These are phyloP conservation scores for Teleogryllus occipitalis DNA, from an alignment of 1,140 invertebrate species.

Conservation along the genomic window DNA sequence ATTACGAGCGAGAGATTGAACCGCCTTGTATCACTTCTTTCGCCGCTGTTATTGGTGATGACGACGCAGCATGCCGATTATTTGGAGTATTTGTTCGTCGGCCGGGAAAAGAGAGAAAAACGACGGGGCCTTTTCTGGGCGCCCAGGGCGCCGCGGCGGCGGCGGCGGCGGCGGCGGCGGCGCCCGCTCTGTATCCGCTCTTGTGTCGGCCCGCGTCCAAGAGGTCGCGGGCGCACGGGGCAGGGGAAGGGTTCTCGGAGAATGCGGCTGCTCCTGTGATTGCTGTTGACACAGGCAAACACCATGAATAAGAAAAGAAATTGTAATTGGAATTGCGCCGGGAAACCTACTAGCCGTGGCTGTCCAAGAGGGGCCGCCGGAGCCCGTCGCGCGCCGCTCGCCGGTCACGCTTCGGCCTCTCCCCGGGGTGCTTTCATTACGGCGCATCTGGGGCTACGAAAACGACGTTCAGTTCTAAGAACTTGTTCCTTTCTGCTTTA, in stretches of 20 bases:
- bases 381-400: too few relatives aligned
- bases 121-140: neutral
- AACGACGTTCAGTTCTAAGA: too few relatives aligned
- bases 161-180: too few relatives aligned
- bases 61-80: neutral
- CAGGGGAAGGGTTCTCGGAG: neutral
- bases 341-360: neutral
- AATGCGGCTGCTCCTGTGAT: neutral
- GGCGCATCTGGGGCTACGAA: too few relatives aligned
- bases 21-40: neutral
- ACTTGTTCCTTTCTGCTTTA: too few relatives aligned
- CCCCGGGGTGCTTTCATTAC: too few relatives aligned
- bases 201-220: neutral
- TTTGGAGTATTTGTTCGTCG: neutral
- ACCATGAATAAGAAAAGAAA: constrained; percentile 5
- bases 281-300: constrained; percentile 3
- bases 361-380: neutral
- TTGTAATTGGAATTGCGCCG: constrained; percentile 3
- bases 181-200: neutral
- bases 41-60: neutral
- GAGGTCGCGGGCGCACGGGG: neutral
- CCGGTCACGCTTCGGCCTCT: too few relatives aligned
- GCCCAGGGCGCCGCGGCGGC: neutral
- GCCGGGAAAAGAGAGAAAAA: neutral
- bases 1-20: neutral